A percentile compares a stretch with the other conserved stretches of the same genome.
Evolutionary conservation across 2,888 invertebrate genomes (phyloP).

Genomic region (Nomada ruficornis): DNA sequence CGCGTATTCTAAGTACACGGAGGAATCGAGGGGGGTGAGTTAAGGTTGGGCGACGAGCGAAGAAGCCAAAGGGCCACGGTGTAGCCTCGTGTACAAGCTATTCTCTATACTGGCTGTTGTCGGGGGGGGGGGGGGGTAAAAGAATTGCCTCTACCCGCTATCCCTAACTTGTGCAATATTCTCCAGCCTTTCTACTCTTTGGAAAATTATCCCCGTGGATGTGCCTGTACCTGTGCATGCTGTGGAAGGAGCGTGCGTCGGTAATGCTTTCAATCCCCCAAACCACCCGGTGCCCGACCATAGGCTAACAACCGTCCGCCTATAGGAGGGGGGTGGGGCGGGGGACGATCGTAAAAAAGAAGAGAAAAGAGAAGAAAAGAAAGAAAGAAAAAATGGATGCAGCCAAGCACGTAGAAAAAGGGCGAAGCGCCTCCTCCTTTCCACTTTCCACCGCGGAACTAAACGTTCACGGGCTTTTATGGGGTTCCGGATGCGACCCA

Average conservation of each 20-base stretch:
- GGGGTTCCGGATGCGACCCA: conserved; percentile 51
- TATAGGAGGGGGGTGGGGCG: conserved; percentile 12
- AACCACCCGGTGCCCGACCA: conserved; percentile 25
- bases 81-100: conserved; percentile 59
- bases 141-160: conserved; percentile 35
- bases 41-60: not conserved
- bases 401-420: not conserved
- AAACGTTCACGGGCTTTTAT: conserved; percentile 60
- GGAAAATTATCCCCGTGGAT: conserved; percentile 65
- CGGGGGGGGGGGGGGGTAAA: conserved; percentile 59
- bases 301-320: conserved; percentile 47
- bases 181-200: conserved; percentile 74
- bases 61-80: conserved; percentile 23
- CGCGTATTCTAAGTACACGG: not conserved
- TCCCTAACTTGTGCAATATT: conserved; percentile 77
- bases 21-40: conserved; percentile 7
- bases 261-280: conserved; percentile 66
- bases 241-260: conserved; percentile 45
- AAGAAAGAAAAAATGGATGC: not conserved
- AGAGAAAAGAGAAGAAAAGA: not conserved
- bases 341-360: conserved; percentile 49
- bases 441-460: conserved; percentile 43
- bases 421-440: not conserved
- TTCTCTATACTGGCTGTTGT: conserved; percentile 76
- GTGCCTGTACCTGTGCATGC: not conserved